A percentile compares a stretch with the other conserved stretches of the same genome.
These are phyloP conservation scores for Ranitomeya variabilis DNA, from an alignment of 2,113 vertebrate genomes.

Conservation along the genomic window DNA sequence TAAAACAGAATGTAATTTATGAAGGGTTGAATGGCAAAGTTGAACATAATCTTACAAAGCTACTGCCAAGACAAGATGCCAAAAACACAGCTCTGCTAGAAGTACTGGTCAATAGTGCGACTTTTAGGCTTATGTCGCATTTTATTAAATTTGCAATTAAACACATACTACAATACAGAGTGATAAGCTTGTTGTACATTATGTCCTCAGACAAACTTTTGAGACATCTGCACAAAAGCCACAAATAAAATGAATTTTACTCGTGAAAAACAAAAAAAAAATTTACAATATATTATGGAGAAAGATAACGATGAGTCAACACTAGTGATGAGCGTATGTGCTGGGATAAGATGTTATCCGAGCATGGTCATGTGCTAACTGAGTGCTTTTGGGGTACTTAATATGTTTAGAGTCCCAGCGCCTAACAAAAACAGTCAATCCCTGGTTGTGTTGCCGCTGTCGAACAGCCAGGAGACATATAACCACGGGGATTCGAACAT, in stretches of 20 bases:
- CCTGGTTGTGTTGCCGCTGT: too few species aligned
- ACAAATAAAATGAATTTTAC: not conserved
- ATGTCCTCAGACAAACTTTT: constrained; percentile 14
- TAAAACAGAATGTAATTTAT: not conserved
- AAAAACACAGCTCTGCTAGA: constrained; percentile 1
- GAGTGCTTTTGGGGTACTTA: too few species aligned
- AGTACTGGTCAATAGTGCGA: not conserved
- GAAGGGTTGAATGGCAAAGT: not conserved
- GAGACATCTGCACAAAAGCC: constrained; percentile 6
- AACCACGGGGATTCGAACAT: too few species aligned
- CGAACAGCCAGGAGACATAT: too few species aligned
- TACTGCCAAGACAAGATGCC: not conserved
- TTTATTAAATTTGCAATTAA: constrained; percentile 39
- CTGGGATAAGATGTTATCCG: too few species aligned
- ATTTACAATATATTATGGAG: too few species aligned
- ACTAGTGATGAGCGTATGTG: too few species aligned
- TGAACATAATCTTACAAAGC: constrained; percentile 13
- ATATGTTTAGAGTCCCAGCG: too few species aligned
- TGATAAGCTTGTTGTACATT: not conserved
- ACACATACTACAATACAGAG: constrained; percentile 5
- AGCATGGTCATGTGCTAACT: too few species aligned
- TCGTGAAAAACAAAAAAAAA: too few species aligned
- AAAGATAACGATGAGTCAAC: too few species aligned
- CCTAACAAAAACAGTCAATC: too few species aligned
- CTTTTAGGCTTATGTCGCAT: constrained; percentile 22